phyloP scores from a whole-genome alignment of 2,113 vertebrate genomes.

The Cercocebus atys region DNA sequence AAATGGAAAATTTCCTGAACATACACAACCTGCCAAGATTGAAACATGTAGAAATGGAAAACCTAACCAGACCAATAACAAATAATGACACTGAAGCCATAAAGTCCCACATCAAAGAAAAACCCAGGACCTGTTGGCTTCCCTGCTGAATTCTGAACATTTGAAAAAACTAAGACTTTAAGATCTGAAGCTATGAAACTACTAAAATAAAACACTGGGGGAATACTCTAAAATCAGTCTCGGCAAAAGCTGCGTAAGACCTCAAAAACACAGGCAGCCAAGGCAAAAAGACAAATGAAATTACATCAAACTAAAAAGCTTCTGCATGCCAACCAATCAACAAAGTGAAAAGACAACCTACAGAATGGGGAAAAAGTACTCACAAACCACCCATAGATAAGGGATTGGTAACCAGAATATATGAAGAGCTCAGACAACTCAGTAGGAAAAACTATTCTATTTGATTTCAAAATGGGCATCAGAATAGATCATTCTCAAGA shows the following conservation, averaged over 20 bases:
- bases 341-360: not conserved
- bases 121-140: not conserved
- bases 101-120: not conserved
- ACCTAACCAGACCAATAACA: not conserved
- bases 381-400: not conserved
- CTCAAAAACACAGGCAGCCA: not conserved
- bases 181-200: not conserved
- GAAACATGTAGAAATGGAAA: not conserved
- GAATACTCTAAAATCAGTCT: not conserved
- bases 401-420: not conserved
- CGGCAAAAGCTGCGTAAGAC: not conserved
- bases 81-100: not conserved
- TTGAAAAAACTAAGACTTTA: not conserved
- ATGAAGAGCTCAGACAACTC: not conserved
- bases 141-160: not conserved
- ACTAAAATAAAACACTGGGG: not conserved
- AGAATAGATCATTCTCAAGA: not conserved
- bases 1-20: not conserved
- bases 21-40: not conserved
- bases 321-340: not conserved
- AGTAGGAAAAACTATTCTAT: not conserved
- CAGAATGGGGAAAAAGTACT: not conserved
- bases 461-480: not conserved
- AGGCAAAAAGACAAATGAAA: not conserved
- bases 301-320: not conserved